These are phyloP conservation scores for Bostrychus sinensis DNA, from an alignment of 2,113 vertebrate species.

Conservation along the genomic window DNA sequence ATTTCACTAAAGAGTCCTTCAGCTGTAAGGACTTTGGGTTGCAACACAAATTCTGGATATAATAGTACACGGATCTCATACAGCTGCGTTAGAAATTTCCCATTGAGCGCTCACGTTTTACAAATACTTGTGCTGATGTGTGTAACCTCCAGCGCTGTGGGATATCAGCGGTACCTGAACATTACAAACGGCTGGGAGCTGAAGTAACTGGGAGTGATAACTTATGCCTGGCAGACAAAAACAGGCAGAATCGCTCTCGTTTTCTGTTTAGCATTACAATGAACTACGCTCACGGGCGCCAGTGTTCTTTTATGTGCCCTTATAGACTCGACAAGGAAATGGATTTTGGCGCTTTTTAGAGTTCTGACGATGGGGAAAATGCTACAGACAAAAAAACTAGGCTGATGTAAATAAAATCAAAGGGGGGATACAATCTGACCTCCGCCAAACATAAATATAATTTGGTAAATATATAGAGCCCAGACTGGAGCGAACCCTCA, in stretches of 20 bases:
- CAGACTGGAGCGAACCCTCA: no score
- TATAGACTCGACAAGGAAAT: constrained; percentile 37
- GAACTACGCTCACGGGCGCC: constrained; percentile 53
- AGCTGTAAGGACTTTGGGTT: constrained; percentile 16
- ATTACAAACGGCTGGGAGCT: constrained; percentile 47
- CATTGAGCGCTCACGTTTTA: constrained; percentile 60
- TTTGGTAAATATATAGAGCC: no score
- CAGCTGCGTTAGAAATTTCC: constrained; percentile 36
- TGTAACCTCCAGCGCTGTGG: constrained; percentile 51
- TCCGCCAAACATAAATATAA: no score
- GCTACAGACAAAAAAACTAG: no score
- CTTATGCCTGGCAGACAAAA: constrained; percentile 66
- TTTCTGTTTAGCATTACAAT: constrained; percentile 64
- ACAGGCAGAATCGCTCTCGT: constrained; percentile 45
- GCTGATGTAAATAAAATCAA: no score
- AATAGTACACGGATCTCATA: constrained; percentile 37
- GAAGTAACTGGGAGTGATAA: constrained; percentile 62
- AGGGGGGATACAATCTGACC: no score
- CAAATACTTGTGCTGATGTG: constrained; percentile 50
- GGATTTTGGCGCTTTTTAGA: no score
- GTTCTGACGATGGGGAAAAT: no score
- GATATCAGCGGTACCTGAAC: constrained; percentile 48
- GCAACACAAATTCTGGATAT: constrained; percentile 15
- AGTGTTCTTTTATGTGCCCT: constrained; percentile 54
- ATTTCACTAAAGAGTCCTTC: constrained; percentile 32